A percentile compares a stretch with the other conserved stretches of the same genome.
Evolutionary conservation across 2,888 invertebrate species (phyloP).

Genomic region (Podotricha telesiphe): DNA sequence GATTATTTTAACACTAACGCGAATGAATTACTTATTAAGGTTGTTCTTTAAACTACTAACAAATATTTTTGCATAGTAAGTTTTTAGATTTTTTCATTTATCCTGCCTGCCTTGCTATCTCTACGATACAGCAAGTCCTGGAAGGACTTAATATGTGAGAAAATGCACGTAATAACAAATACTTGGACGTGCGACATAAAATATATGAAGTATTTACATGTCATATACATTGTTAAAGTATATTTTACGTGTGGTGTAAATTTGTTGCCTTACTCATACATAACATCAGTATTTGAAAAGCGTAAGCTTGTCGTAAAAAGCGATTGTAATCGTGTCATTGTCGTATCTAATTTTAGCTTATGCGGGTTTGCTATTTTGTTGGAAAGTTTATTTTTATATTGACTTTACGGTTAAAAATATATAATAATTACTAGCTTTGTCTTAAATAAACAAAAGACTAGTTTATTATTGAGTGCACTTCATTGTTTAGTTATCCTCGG

Average conservation of each 20-base stretch:
- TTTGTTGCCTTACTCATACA: conserved; percentile 12
- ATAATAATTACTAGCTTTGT: background rate
- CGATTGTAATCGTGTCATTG: conserved; percentile 50
- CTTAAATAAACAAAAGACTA: background rate
- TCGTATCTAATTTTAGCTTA: conserved; percentile 50
- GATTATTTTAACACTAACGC: no score
- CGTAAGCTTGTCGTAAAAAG: conserved; percentile 38
- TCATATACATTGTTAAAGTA: background rate
- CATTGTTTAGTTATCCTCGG: background rate
- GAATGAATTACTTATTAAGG: no score
- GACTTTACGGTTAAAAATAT: background rate
- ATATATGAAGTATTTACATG: no score
- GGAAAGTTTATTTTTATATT: conserved; percentile 14
- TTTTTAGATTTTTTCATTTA: no score
- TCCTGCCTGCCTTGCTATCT: no score
- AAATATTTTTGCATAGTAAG: no score
- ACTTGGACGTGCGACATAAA: no score
- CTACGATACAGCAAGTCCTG: no score
- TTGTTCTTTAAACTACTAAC: no score
- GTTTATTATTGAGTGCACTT: no score
- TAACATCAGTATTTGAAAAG: conserved; percentile 28
- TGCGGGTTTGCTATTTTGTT: conserved; percentile 44
- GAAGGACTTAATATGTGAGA: no score
- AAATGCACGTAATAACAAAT: no score
- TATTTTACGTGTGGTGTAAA: background rate